Evolutionary conservation across 2,888 invertebrate species (phyloP).

Genomic region (Gerosis bhagava): DNA sequence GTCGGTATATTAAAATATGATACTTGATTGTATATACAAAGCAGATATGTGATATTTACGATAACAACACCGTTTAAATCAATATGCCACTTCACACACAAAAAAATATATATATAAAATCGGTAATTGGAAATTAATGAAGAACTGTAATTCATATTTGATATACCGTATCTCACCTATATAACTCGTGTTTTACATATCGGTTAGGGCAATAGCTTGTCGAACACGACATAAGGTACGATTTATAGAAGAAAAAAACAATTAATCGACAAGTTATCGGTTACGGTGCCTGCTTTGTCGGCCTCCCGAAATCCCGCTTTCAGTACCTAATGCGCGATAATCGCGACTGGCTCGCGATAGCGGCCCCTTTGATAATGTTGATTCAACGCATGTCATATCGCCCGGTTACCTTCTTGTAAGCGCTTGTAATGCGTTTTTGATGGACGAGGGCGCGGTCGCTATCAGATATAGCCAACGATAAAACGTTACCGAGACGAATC

Average conservation of each 20-base stretch:
- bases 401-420: slow-evolving; percentile 63
- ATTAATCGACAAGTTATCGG: slow-evolving; percentile 72
- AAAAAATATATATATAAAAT: slow-evolving; percentile 31
- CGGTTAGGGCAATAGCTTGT: slow-evolving; percentile 58
- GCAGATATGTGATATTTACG: no score
- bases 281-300: slow-evolving; percentile 65
- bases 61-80: no score
- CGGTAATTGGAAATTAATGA: slow-evolving; percentile 44
- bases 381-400: slow-evolving; percentile 61
- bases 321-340: slow-evolving; percentile 68
- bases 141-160: slow-evolving; percentile 26
- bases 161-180: slow-evolving; percentile 33
- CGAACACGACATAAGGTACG: slow-evolving; percentile 53
- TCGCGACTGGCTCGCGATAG: slow-evolving; percentile 62
- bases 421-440: slow-evolving; percentile 72
- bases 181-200: slow-evolving; percentile 62
- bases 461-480: slow-evolving; percentile 48
- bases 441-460: slow-evolving; percentile 69
- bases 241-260: slow-evolving; percentile 68
- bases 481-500: slow-evolving; percentile 42
- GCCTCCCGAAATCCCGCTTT: slow-evolving; percentile 74
- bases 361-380: slow-evolving; percentile 72
- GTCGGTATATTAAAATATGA: no score
- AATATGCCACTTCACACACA: slow-evolving; percentile 22
- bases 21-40: no score